Percentiles rank a stretch among this genome's conserved stretches.
Conservation (phyloP, 2,113 vertebrate genomes). For the Xiphorhynchus elegans region DNA sequence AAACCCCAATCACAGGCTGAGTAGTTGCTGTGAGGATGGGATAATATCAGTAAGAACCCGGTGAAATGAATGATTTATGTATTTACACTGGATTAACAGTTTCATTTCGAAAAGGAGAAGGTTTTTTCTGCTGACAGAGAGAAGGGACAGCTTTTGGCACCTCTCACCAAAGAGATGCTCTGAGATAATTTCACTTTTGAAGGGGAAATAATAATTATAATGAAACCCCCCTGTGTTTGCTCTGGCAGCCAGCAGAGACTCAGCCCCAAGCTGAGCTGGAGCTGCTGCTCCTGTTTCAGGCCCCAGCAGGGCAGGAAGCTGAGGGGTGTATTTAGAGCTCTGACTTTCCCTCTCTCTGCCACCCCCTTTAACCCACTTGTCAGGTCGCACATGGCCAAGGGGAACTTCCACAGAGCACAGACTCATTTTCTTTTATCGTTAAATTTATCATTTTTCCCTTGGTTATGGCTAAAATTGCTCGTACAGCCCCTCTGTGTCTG, state of each 20-base stretch:
- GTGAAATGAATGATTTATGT: not conserved
- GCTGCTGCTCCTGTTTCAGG: not conserved
- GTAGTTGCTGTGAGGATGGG: fast-evolving
- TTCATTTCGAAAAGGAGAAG: not conserved
- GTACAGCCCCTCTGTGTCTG: fast-evolving
- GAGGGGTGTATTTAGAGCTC: not conserved
- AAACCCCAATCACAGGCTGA: not conserved
- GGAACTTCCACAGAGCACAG: not conserved
- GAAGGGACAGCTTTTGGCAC: not conserved
- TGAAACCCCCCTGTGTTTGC: not conserved
- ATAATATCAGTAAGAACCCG: not conserved
- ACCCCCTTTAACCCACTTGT: fast-evolving
- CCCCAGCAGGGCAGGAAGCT: not conserved
- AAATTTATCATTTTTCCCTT: not conserved
- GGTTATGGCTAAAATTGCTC: not conserved
- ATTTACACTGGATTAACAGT: not conserved
- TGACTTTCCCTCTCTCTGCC: not conserved
- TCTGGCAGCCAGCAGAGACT: not conserved
- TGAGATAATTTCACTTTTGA: not conserved
- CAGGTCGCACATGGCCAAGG: fast-evolving
- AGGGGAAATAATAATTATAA: not conserved
- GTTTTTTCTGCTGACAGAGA: not conserved
- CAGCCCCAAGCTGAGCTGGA: not conserved
- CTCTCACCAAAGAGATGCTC: not conserved
- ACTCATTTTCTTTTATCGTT: fast-evolving